Conservation (phyloP, 2,113 vertebrate genomes). For the Pseudorasbora parva region DNA sequence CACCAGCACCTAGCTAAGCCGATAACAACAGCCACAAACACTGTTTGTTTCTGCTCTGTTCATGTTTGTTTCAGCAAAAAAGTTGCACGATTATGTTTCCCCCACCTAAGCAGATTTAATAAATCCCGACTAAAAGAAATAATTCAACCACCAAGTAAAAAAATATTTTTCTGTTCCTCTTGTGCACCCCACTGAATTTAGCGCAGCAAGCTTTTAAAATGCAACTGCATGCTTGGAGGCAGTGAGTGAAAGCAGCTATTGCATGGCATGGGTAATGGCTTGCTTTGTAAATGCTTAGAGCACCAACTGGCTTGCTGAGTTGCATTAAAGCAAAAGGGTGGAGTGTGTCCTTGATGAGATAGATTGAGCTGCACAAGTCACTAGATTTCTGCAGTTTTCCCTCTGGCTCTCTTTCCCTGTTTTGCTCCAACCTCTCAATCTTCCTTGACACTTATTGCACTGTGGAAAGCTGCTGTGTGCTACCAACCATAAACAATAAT, state of each 20-base stretch:
- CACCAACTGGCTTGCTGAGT: constrained; percentile 32
- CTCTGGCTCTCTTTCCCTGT: background rate
- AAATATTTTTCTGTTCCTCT: constrained; percentile 58
- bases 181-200: constrained; percentile 13
- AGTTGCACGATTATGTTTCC: constrained; percentile 61
- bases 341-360: constrained; percentile 30
- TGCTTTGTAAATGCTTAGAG: constrained; percentile 43
- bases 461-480: background rate
- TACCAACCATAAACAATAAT: constrained; percentile 22
- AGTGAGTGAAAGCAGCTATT: constrained; percentile 19
- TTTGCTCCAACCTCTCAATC: background rate
- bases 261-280: constrained; percentile 33
- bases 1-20: constrained; percentile 48
- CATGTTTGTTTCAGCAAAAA: constrained; percentile 21
- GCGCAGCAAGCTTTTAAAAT: constrained; percentile 26
- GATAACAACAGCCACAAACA: constrained; percentile 65
- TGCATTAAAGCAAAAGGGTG: constrained; percentile 35
- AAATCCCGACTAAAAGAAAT: constrained; percentile 58
- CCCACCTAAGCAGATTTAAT: constrained; percentile 74
- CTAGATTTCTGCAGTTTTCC: background rate
- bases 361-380: constrained; percentile 38
- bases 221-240: constrained; percentile 27
- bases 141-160: constrained; percentile 60
- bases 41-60: constrained; percentile 47
- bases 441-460: background rate